phyloP scores from a whole-genome alignment of 2,797 vertebrate genomes.

The Enteromius afrohamiltoni region DNA sequence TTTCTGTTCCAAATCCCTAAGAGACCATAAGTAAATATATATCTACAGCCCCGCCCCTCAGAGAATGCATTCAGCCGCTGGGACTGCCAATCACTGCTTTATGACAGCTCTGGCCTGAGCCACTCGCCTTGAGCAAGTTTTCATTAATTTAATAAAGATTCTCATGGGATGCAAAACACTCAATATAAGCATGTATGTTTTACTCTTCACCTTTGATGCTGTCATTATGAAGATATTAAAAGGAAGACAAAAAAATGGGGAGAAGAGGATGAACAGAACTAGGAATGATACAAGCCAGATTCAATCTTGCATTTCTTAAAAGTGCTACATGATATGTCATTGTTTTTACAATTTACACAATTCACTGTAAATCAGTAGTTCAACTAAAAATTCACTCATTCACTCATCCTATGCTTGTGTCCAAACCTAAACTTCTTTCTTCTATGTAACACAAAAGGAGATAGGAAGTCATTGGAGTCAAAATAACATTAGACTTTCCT shows the following conservation, averaged over 20 bases:
- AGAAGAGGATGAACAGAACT: not conserved
- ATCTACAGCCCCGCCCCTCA: constrained; percentile 45
- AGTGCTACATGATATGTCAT: not conserved
- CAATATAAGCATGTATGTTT: constrained; percentile 2
- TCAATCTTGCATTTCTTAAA: not conserved
- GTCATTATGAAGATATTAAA: not conserved
- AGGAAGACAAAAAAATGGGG: not conserved
- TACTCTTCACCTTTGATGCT: not conserved
- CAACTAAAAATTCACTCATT: not conserved
- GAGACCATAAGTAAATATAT: constrained; percentile 50
- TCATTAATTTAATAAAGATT: constrained; percentile 68
- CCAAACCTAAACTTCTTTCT: not conserved
- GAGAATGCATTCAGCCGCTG: constrained; percentile 33
- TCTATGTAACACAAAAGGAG: not conserved
- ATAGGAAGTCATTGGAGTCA: not conserved
- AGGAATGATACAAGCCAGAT: not conserved
- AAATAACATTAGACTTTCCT: not conserved
- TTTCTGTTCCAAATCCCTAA: constrained; percentile 28
- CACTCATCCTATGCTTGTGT: not conserved
- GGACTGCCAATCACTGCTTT: constrained; percentile 59
- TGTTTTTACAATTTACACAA: not conserved
- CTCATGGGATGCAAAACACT: constrained; percentile 44
- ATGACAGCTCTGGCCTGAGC: constrained; percentile 33
- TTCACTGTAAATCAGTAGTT: not conserved
- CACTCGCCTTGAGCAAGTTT: constrained; percentile 66